Evolutionary conservation across 2,888 invertebrate species (phyloP).

Genomic region (Beris chalybata): DNA sequence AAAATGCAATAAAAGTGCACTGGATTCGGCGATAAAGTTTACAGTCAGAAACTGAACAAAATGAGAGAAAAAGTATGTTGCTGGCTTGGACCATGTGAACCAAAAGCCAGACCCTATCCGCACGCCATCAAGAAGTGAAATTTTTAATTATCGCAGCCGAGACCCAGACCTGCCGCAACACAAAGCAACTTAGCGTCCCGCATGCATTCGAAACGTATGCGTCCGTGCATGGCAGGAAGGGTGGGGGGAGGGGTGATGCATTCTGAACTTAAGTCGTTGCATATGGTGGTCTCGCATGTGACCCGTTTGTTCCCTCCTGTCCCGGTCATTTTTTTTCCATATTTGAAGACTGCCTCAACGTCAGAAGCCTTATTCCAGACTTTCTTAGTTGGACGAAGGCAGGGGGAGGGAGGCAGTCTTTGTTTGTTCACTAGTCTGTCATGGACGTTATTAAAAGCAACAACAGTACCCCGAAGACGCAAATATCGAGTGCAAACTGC

Average conservation of each 20-base stretch:
- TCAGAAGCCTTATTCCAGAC: constrained; percentile 6
- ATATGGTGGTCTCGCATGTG: not conserved
- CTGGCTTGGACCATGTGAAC: no score
- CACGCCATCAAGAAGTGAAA: not conserved
- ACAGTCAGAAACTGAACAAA: no score
- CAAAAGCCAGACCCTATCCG: no score
- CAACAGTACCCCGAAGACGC: not conserved
- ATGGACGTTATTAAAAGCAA: no score
- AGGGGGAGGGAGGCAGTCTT: not conserved
- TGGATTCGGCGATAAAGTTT: no score
- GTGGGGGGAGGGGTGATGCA: no score
- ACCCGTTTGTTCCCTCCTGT: not conserved
- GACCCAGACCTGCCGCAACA: constrained; percentile 14
- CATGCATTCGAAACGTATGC: not conserved
- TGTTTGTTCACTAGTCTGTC: not conserved
- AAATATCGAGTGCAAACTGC: constrained; percentile 26
- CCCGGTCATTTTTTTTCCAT: not conserved
- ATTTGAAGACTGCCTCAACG: constrained; percentile 12
- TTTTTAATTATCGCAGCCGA: constrained; percentile 10
- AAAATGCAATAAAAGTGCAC: no score
- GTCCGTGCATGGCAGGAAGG: no score
- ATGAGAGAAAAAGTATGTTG: no score
- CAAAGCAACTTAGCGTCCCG: constrained; percentile 1
- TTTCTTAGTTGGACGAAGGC: not conserved
- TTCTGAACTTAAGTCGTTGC: no score